phyloP scores from a whole-genome alignment of 2,888 invertebrate genomes.

The Noctuana brunneofusca region DNA sequence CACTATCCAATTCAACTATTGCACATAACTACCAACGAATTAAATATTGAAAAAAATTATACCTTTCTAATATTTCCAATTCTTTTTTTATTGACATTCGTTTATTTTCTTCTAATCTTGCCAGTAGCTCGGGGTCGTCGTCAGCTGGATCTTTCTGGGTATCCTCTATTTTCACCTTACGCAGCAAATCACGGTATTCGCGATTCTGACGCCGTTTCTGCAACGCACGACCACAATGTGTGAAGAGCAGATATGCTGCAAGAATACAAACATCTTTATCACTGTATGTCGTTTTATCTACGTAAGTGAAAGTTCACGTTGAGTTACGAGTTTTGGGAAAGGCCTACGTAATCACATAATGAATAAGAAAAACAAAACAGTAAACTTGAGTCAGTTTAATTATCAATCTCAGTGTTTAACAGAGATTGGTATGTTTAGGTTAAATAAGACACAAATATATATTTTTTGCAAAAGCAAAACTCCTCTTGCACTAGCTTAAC shows the following conservation, averaged over 20 bases:
- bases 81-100: constrained; percentile 53
- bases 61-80: constrained; percentile 54
- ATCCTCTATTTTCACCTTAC: constrained; percentile 48
- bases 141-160: constrained; percentile 80
- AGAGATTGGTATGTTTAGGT: too few relatives aligned
- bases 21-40: not conserved
- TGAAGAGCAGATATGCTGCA: constrained; percentile 59
- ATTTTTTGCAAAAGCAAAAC: too few relatives aligned
- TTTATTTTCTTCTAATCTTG: constrained; percentile 78
- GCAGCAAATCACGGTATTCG: constrained; percentile 67
- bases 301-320: too few relatives aligned
- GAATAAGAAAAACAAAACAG: too few relatives aligned
- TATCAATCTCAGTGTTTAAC: too few relatives aligned
- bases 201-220: constrained; percentile 60
- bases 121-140: constrained; percentile 73
- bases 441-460: too few relatives aligned
- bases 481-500: too few relatives aligned
- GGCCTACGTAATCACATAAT: too few relatives aligned
- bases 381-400: too few relatives aligned
- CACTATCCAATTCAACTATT: not conserved
- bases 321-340: too few relatives aligned
- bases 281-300: too few relatives aligned
- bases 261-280: constrained; percentile 12
- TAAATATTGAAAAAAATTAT: not conserved
- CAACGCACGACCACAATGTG: constrained; percentile 59